Evolutionary conservation across 2,113 vertebrate species (phyloP), one percentile per base, ranked within the genome.

Genomic region (Ramphastos sulfuratus): DNA sequence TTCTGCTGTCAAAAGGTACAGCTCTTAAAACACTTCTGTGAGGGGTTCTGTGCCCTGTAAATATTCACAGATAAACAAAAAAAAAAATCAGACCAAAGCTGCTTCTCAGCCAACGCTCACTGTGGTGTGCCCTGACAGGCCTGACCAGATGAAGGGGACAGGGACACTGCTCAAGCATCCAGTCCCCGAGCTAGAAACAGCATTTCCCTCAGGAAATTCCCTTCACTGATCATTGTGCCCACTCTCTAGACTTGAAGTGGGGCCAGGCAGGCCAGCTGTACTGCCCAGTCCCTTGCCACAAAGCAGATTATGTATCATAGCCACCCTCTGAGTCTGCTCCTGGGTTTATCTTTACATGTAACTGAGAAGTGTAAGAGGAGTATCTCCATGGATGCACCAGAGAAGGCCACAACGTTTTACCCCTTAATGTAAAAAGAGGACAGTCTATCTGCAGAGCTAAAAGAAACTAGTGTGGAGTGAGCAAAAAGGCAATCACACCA

Each of bases 351-450:
- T 67, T 91, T 75, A 83, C 61, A 25, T 61, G 72, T 82, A 89
- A 94, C 33, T 78, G 91, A 96, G 64, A 91, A 48, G 39, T 39
- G 60, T 83, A 91, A 94, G 69, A 65, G 42, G 35, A 77, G 35
- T 33, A 42, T 63, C 3, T 2, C 72, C 2, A 0, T 19, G 63
- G 46, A 39, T 70, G n/a, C 35, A 20, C 56, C 2, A 2, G 74
- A 90, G 60, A 85, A 79, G 42, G 28, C 46, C 76, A 63, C 31
- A 61, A 12, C 27, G 6, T 83, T 88, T 85, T 87, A 81, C 56
- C 11, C n/a, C 85, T 65, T 67, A 50, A 56, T 21, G 28, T 37
- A 55, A 78, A 81, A 93, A 42, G 52, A 28, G 71, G 16, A 44
- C 13, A 55, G 19, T 27, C 27, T 66, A 6, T 39, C 3, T 0